Evolutionary conservation across 2,797 vertebrate species (phyloP).

Genomic region (Oreortyx pictus): DNA sequence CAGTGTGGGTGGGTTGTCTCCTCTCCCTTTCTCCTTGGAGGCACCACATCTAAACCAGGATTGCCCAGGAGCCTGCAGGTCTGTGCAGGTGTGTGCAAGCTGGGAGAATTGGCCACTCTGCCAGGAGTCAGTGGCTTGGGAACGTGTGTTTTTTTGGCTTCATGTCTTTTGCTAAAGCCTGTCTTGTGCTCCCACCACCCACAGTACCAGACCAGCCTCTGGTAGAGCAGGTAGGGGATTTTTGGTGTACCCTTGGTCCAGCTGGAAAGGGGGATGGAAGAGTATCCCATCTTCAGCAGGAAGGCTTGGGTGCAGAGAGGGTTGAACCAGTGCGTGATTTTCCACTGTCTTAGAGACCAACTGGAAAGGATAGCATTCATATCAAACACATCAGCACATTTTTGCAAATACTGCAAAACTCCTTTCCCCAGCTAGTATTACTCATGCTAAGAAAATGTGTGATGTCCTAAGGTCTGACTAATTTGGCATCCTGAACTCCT

Average conservation of each 20-base stretch:
- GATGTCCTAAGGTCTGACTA: slow-evolving; percentile 19
- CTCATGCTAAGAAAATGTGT: slow-evolving; percentile 65
- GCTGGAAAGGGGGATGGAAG: neutral
- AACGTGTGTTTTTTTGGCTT: neutral
- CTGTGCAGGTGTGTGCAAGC: neutral
- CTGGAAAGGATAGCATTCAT: neutral
- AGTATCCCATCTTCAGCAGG: neutral
- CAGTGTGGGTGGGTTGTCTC: neutral
- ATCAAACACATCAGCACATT: neutral
- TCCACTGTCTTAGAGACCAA: neutral
- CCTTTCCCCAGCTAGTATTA: slow-evolving; percentile 62
- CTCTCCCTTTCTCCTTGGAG: neutral
- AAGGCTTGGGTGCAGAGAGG: neutral
- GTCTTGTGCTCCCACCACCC: fast-evolving
- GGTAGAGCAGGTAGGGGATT: neutral
- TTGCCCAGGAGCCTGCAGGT: neutral
- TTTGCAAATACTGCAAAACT: neutral
- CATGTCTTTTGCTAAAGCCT: neutral
- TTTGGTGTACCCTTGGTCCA: neutral
- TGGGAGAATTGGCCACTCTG: neutral
- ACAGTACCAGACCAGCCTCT: neutral
- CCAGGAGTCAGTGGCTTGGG: neutral
- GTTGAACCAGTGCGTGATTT: neutral
- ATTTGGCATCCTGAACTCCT: slow-evolving; percentile 59
- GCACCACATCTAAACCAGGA: fast-evolving